Evolutionary conservation across 1,140 invertebrate genomes (phyloP).

Genomic region (Lucilia cuprina): DNA sequence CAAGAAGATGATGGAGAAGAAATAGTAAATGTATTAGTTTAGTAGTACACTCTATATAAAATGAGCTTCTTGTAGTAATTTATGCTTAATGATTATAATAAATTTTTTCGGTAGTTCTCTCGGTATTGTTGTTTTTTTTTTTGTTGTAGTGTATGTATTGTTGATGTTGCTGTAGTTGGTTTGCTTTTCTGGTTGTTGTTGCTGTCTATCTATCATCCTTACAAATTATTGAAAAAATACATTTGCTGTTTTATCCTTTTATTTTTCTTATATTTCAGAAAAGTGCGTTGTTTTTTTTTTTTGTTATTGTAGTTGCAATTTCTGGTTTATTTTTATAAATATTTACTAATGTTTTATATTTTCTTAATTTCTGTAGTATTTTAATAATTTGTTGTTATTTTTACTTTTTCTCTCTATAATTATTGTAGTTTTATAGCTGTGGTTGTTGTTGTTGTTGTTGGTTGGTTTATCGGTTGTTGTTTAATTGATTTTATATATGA

Average conservation of each 20-base stretch:
- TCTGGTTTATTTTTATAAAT: not conserved
- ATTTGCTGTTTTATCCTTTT: not conserved
- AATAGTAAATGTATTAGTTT: not conserved
- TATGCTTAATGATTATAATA: not conserved
- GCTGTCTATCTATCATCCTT: not conserved
- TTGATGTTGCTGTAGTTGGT: not conserved
- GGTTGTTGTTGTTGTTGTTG: constrained; percentile 17
- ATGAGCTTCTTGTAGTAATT: not conserved
- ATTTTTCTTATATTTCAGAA: not conserved
- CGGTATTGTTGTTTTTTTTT: not conserved
- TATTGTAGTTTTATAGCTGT: constrained; percentile 36
- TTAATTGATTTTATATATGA: not conserved
- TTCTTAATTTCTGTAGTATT: not conserved
- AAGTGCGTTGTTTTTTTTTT: not conserved
- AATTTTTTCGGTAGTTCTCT: not conserved
- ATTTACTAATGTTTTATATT: not conserved
- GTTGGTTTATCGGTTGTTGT: not conserved
- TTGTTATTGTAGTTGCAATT: not conserved
- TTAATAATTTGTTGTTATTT: constrained; percentile 1
- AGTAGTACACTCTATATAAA: not conserved
- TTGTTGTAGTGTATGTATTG: not conserved
- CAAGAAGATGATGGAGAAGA: not conserved
- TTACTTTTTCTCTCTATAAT: constrained; percentile 38
- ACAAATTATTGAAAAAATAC: not conserved
- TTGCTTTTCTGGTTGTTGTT: not conserved